Evolutionary conservation across 2,113 vertebrate species (phyloP).

Genomic region (Labeo catla): DNA sequence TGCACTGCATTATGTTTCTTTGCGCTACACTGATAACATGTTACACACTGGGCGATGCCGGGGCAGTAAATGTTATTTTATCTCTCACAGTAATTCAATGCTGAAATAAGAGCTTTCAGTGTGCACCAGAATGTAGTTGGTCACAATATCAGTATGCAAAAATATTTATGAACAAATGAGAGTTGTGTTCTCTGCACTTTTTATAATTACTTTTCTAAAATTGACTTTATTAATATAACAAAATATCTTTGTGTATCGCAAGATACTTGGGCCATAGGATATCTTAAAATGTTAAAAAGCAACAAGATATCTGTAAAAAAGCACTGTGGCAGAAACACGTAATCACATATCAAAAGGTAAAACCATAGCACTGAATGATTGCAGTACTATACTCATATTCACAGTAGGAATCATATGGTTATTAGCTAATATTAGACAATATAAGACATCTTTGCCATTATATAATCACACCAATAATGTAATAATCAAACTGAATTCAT

Average conservation of each 20-base stretch:
- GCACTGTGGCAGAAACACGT: not conserved
- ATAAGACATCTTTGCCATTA: too few relatives aligned
- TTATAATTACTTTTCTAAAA: not conserved
- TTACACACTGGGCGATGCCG: not conserved
- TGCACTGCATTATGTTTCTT: not conserved
- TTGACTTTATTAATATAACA: not conserved
- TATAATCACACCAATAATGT: too few relatives aligned
- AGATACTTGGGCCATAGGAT: not conserved
- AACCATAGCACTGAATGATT: not conserved
- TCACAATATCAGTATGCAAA: not conserved
- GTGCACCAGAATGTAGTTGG: constrained; percentile 3
- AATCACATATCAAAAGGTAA: not conserved
- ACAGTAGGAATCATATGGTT: not conserved
- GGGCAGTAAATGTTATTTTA: constrained; percentile 1
- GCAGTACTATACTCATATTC: not conserved
- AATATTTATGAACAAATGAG: constrained; percentile 4
- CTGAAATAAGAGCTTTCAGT: constrained; percentile 13
- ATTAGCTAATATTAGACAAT: not conserved
- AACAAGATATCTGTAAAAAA: not conserved
- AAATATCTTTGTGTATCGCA: not conserved
- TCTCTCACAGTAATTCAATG: constrained; percentile 14
- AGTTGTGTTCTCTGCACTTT: not conserved
- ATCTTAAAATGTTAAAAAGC: not conserved
- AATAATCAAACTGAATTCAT: too few relatives aligned
- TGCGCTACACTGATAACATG: not conserved